Base-by-base conservation (phyloP, 2,888 invertebrate species). In the Acanthosepion esculentum region DNA sequence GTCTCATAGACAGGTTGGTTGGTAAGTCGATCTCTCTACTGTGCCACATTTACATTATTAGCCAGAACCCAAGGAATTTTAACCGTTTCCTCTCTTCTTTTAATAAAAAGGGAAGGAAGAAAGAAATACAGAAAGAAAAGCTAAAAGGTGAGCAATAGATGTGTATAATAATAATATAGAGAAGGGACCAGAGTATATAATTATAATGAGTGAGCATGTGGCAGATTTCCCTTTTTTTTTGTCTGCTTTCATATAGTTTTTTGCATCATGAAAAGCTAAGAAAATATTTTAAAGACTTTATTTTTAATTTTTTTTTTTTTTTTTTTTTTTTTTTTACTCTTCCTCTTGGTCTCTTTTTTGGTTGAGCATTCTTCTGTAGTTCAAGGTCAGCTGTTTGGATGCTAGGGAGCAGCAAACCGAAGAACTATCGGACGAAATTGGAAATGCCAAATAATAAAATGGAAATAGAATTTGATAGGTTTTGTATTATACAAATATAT, bases 131-230 rank as follows among this genome's bases (percentile, higher is more conserved):
- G 78, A 78, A 78, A 78, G n/a, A 78, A 78, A 78, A 78, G 78
- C 78, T 78, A 78, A n/a, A 78, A 78, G n/a, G 78, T 78, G 78
- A 78, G 78, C 78, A 78, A 78, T 78, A 78, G 78, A 78, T n/a
- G 78, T 78, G 78, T 78, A 78, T 12, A 78, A 33, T n/a, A n/a
- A 78, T n/a, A n/a, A 33, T n/a, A n/a, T 33, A 78, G 78, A 33
- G 78, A 78, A 78, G n/a, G 78, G 78, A 78, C 78, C n/a, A 78
- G 78, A 78, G 78, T 78, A 33, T 78, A n/a, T 78, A 33, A 33
- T 59, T 78, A 78, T 78, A 78, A 78, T 78, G 78, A 78, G 78
- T 78, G 78, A 78, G 78, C 78, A 78, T 78, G 78, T n/a, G n/a
- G 78, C 78, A 78, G 78, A 78, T 78, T 78, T 78, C 18, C 33